Base-by-base conservation (phyloP, 2,113 vertebrate genomes). In the Heterotis niloticus region DNA sequence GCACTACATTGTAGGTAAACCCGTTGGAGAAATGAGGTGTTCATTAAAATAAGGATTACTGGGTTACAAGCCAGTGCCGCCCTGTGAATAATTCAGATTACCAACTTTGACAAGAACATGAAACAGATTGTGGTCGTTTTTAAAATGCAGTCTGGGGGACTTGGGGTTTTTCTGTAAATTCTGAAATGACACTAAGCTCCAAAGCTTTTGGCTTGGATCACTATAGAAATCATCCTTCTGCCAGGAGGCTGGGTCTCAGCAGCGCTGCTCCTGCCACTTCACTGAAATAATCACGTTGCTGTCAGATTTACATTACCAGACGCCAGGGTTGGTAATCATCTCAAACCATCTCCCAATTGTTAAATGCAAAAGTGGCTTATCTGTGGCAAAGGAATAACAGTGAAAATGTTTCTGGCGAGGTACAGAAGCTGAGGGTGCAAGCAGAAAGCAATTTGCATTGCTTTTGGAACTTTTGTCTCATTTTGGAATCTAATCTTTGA, bases 331-430 rank as follows among this genome's bases (percentile, higher is more conserved):
- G 16, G 79, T 72, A 77, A 72, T 77, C 68, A 71, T 77, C 77
- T 81, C 80, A 77, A 77, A 77, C 66, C 65, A 69, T 81, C 75
- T 64, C 29, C 59, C 52, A 76, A 77, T 81, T 69, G 54, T 80
- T 77, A 72, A 81, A 75, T 69, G 67, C 75, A 77, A 71, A 81
- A 64, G 75, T 77, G 68, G 67, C 67, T 81, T 81, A 81, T 81
- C 79, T 64, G 66, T 62, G 54, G 29, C 17, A 16, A n/a, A 65
- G 66, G 67, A 71, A 77, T 77, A 77, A 78, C 34, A 44, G 18
- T 66, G 73, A 54, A 74, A 26, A 75, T 80, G 59, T 68, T 64
- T 44, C 17, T n/a, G 76, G 79, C 59, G 54, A 23, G 79, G 52
- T 56, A 57, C 16, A 81, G 64, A 67, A 44, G n/a, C 67, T 71